Evolutionary conservation across 2,113 vertebrate species (phyloP).

Genomic region (Varanus salvator): DNA sequence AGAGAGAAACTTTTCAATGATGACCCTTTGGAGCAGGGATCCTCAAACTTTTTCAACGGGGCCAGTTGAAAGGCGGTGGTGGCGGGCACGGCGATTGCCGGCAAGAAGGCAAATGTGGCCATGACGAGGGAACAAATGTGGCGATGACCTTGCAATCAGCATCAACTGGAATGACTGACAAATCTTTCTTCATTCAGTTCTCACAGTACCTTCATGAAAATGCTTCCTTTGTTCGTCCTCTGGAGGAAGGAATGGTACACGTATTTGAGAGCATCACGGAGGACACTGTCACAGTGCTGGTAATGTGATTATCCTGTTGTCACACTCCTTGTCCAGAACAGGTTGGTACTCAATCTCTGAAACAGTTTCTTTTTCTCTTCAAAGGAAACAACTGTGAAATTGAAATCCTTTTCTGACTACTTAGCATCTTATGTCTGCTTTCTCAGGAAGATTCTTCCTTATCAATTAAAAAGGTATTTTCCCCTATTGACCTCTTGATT

Average conservation of each 20-base stretch:
- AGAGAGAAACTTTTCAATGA: background rate
- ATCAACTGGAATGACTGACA: conserved; percentile 22
- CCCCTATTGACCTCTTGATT: background rate
- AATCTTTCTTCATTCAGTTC: conserved; percentile 79
- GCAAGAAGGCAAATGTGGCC: too few relatives aligned
- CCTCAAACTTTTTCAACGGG: too few relatives aligned
- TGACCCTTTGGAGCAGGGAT: background rate
- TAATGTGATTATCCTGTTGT: conserved; percentile 69
- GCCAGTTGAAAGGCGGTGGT: too few relatives aligned
- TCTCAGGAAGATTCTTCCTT: conserved; percentile 96
- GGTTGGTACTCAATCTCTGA: conserved; percentile 7
- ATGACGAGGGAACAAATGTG: background rate
- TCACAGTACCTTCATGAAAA: conserved; percentile 97
- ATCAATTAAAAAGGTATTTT: conserved; percentile 95
- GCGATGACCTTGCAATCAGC: background rate
- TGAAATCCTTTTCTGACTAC: conserved; percentile 90
- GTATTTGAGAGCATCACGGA: conserved; percentile 95
- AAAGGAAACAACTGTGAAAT: conserved; percentile 93
- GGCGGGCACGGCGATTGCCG: too few relatives aligned
- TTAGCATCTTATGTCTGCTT: conserved; percentile 90
- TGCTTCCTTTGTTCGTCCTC: conserved; percentile 92
- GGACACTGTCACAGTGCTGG: conserved; percentile 93
- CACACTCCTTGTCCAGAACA: background rate
- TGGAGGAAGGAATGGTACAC: conserved; percentile 94
- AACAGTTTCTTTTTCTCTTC: conserved; percentile 42